Conservation (phyloP, 2,113 vertebrate species). For the Chauna torquata region DNA sequence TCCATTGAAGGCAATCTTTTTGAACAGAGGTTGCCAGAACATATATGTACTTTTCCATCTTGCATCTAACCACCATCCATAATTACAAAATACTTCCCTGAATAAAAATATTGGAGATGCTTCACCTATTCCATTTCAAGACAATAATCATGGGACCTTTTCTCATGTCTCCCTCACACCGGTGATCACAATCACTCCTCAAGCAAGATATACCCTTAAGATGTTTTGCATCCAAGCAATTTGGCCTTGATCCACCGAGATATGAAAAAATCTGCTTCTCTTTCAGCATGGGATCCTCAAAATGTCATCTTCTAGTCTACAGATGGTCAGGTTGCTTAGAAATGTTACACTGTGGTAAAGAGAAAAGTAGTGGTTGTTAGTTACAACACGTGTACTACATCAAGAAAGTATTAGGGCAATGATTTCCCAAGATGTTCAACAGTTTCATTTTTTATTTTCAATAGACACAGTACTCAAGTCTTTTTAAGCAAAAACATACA, state of each 20-base stretch:
- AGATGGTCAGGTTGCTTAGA: neutral
- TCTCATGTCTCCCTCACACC: neutral
- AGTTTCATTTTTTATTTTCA: neutral
- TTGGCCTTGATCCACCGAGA: neutral
- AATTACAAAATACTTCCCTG: neutral
- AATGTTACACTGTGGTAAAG: neutral
- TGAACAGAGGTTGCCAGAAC: neutral
- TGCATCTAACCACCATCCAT: neutral
- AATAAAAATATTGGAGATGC: neutral
- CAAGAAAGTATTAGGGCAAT: neutral
- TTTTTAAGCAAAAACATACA: neutral
- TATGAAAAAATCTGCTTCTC: neutral
- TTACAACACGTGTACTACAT: neutral
- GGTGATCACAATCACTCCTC: fast-evolving
- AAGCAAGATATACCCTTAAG: neutral
- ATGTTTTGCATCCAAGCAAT: neutral
- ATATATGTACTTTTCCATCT: neutral
- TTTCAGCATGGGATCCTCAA: neutral
- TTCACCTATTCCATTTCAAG: neutral
- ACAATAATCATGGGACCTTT: neutral
- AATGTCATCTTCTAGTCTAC: neutral
- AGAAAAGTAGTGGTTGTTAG: neutral
- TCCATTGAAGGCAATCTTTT: neutral
- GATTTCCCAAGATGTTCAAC: neutral
- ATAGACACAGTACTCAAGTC: neutral